Conservation (phyloP, 1,140 invertebrate genomes). For the Heliothis virescens region DNA sequence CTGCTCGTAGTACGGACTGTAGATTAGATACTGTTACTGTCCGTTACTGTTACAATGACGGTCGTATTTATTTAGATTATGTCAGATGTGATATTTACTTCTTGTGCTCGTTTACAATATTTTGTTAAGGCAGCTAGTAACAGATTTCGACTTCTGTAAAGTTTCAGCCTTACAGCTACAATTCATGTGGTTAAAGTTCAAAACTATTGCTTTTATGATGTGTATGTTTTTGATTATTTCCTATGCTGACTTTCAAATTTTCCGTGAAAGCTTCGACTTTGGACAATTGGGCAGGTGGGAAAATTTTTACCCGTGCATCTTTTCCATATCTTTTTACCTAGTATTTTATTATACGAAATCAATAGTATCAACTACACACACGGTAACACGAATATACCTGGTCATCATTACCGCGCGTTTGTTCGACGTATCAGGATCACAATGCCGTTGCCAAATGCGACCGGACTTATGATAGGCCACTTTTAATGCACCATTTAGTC, state of each 20-base stretch:
- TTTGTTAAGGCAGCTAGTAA: neutral
- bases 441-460: constrained; percentile 79
- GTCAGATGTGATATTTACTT: too few relatives aligned
- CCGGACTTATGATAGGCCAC: constrained; percentile 71
- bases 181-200: too few relatives aligned
- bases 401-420: constrained; percentile 75
- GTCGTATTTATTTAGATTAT: constrained; percentile 21
- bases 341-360: neutral
- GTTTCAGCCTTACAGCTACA: too few relatives aligned
- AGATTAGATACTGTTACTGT: constrained; percentile 58
- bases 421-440: constrained; percentile 82
- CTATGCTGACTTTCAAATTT: too few relatives aligned
- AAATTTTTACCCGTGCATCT: too few relatives aligned
- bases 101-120: neutral
- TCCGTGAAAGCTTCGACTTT: too few relatives aligned
- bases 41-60: constrained; percentile 35
- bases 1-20: constrained; percentile 52
- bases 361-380: constrained; percentile 49
- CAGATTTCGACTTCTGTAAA: neutral
- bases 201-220: too few relatives aligned
- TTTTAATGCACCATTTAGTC: constrained; percentile 75
- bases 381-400: constrained; percentile 50
- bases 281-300: too few relatives aligned
- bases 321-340: too few relatives aligned
- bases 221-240: too few relatives aligned